A percentile compares a stretch with the other conserved stretches of the same genome.
Evolutionary conservation across 2,797 vertebrate genomes (phyloP).

Genomic region (Craterocephalus amniculus): DNA sequence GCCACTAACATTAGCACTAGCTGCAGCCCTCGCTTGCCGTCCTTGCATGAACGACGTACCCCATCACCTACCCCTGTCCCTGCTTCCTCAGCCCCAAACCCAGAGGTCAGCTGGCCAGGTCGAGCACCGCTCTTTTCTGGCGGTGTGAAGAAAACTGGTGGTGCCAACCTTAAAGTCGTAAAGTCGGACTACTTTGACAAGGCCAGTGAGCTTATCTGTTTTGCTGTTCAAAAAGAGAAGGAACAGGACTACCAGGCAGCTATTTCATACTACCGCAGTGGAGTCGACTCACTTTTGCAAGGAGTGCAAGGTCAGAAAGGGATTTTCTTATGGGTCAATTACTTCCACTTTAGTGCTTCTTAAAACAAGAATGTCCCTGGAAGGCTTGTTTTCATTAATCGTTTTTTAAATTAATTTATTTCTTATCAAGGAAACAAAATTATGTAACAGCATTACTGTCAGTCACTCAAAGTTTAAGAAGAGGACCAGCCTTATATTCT

Average conservation of each 20-base stretch:
- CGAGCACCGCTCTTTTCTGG: constrained; percentile 83
- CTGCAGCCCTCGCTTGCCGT: constrained; percentile 74
- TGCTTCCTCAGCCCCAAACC: constrained; percentile 75
- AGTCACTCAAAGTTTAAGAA: neutral
- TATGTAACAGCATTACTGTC: neutral
- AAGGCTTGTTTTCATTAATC: neutral
- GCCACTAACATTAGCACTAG: constrained; percentile 75
- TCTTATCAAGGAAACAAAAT: neutral
- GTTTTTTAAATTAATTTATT: neutral
- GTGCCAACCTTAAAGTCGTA: constrained; percentile 58
- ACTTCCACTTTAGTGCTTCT: neutral
- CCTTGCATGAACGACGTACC: constrained; percentile 63
- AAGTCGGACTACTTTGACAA: constrained; percentile 91
- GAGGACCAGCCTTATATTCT: neutral
- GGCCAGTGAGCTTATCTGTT: constrained; percentile 90
- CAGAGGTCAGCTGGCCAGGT: constrained; percentile 82
- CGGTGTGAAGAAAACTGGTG: constrained; percentile 80
- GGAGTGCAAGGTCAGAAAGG: constrained; percentile 91
- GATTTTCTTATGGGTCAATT: neutral
- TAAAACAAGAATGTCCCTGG: neutral
- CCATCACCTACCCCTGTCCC: constrained; percentile 75
- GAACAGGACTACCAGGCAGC: constrained; percentile 92
- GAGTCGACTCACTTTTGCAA: constrained; percentile 92
- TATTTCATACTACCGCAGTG: constrained; percentile 90
- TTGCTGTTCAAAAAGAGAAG: constrained; percentile 93